A percentile compares a stretch with the other conserved stretches of the same genome.
Conservation (phyloP, 1,140 invertebrate genomes). For the Diuraphis noxia region DNA sequence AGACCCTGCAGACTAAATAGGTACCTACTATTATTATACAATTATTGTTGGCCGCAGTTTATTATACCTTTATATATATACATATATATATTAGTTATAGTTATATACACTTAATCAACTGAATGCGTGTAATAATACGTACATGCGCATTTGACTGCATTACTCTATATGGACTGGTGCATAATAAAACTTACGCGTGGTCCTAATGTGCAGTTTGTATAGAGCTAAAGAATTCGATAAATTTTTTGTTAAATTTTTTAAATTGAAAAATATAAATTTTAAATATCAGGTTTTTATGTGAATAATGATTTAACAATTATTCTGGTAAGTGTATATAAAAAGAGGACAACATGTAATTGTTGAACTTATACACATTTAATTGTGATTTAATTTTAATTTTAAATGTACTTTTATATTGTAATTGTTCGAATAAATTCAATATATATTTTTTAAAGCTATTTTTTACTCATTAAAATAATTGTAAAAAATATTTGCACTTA, state of each 20-base stretch:
- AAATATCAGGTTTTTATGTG: constrained; percentile 14
- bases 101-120: background rate
- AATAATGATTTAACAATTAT: background rate
- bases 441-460: background rate
- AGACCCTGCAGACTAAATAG: constrained; percentile 2
- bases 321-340: background rate
- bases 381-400: background rate
- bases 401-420: background rate
- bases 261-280: background rate
- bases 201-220: background rate
- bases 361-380: background rate
- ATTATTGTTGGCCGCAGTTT: background rate
- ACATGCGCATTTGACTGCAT: background rate
- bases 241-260: background rate
- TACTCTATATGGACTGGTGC: constrained; percentile 12
- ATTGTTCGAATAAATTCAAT: background rate
- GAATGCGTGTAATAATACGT: background rate
- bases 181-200: background rate
- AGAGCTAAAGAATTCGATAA: background rate
- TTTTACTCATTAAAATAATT: background rate
- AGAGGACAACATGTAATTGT: background rate
- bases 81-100: background rate
- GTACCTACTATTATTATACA: constrained; percentile 22
- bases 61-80: too few relatives aligned
- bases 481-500: background rate